These are phyloP conservation scores for Rhynchopsitta pachyrhyncha DNA, from an alignment of 2,113 vertebrate genomes.

Conservation along the genomic window DNA sequence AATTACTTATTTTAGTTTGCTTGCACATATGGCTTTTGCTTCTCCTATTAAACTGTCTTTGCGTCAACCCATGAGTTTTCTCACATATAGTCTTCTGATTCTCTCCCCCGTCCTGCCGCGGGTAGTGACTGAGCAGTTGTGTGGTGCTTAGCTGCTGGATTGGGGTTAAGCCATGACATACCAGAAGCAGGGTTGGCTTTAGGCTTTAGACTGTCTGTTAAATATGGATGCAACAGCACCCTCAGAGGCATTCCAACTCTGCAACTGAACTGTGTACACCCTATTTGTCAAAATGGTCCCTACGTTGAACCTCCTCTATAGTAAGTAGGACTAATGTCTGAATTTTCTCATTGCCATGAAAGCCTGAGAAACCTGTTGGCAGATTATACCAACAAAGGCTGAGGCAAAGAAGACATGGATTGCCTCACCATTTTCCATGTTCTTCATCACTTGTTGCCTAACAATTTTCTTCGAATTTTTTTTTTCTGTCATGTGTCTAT, in stretches of 20 bases:
- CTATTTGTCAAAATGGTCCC: background rate
- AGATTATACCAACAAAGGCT: background rate
- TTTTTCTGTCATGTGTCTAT: background rate
- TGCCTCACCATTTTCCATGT: background rate
- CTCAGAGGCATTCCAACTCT: background rate
- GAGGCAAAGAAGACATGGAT: background rate
- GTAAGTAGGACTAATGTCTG: background rate
- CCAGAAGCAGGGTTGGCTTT: background rate
- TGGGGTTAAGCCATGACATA: accelerated
- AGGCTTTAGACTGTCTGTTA: background rate
- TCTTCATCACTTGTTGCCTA: background rate
- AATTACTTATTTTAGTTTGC: background rate
- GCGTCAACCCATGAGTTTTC: background rate
- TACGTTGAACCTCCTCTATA: background rate
- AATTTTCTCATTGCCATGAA: background rate
- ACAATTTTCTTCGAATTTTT: background rate
- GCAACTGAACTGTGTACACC: background rate
- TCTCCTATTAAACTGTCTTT: background rate
- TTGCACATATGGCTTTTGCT: background rate
- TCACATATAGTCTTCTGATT: background rate
- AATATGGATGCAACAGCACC: background rate
- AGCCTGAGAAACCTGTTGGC: background rate
- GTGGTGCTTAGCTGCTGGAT: background rate
- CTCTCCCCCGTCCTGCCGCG: background rate
- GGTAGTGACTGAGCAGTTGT: background rate